Evolutionary conservation across 64 coral and sea anemone species (phyloP), one percentile per base, ranked within the genome.

Genomic region (Montipora cactus): DNA sequence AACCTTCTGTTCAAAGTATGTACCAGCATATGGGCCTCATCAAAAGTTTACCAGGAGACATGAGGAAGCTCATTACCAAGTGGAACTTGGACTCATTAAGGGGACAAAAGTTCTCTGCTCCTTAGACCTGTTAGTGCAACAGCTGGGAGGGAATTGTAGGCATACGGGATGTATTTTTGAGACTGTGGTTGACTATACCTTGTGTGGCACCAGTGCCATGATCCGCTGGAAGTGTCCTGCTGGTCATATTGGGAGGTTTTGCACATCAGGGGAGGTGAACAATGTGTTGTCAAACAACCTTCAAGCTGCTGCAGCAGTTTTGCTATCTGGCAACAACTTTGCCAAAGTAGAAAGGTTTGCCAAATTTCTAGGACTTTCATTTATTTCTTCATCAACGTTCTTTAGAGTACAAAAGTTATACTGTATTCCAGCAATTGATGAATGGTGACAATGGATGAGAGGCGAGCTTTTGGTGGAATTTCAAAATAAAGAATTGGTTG

Each of bases 351-450:
- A 64, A 64, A 64, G 13, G 13, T 64, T 64, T 64, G 59, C 59
- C 59, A 64, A 15, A 13, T 64, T 64, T 64, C 8, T 7, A 15
- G 59, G 59, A 15, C 52, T 67, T 8, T 58, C 59, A 44, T 91
- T 91, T 44, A 28, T 91, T 77, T 82, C 77, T 59, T 44, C 59
- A 21, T 80, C 53, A 23, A 92, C 81, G n/a, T 92, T 87, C 69
- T 92, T 57, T 22, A 19, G 81, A 21, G 90, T 92, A 15, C 90
- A 92, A 23, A n/a, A 52, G 8, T 71, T 76, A 2, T 87, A 76
- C 25, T 57, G 21, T 12, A 87, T 92, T 7, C 80, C 90, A 53
- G 80, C n/a, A 6, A 85, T 86, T 15, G 80, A 92, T 10, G 68
- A 92, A 45, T 92, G 62, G 90, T 92, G 90, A 67, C 18, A 64